Percentiles rank a stretch among this genome's conserved stretches.
These are phyloP conservation scores for Notolepis coatsorum DNA, from an alignment of 2,797 vertebrate species.

Conservation along the genomic window DNA sequence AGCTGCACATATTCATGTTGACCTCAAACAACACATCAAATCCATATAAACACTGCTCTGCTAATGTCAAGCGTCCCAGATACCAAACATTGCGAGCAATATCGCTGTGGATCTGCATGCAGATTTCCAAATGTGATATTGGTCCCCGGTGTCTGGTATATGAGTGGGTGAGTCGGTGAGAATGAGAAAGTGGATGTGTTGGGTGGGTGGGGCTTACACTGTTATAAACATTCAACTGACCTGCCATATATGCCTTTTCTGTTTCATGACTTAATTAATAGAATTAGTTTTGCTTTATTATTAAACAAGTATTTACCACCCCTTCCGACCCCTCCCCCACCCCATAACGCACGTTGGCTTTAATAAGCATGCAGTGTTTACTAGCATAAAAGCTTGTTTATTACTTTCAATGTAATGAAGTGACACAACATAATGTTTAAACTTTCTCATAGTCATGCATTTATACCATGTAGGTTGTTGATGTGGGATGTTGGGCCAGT, in stretches of 20 bases:
- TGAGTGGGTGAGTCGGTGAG: constrained; percentile 54
- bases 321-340: constrained; percentile 49
- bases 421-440: constrained; percentile 29
- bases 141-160: constrained; percentile 59
- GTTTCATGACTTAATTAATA: constrained; percentile 31
- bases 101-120: constrained; percentile 50
- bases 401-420: constrained; percentile 13
- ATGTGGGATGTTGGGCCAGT: constrained; percentile 26
- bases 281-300: constrained; percentile 45
- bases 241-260: constrained; percentile 52
- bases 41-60: constrained; percentile 51
- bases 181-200: constrained; percentile 67
- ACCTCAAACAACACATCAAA: constrained; percentile 45
- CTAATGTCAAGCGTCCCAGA: constrained; percentile 49
- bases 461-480: constrained; percentile 41
- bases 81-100: constrained; percentile 63
- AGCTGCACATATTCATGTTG: constrained; percentile 41
- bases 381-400: constrained; percentile 16
- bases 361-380: constrained; percentile 48
- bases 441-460: constrained; percentile 59
- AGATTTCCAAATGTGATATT: constrained; percentile 56
- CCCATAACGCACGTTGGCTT: constrained; percentile 46
- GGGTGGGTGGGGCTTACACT: constrained; percentile 61
- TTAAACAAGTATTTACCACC: constrained; percentile 55
- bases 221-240: constrained; percentile 55